Evolutionary conservation across 2,888 invertebrate genomes (phyloP).

Genomic region (Drosophila paranaensis): DNA sequence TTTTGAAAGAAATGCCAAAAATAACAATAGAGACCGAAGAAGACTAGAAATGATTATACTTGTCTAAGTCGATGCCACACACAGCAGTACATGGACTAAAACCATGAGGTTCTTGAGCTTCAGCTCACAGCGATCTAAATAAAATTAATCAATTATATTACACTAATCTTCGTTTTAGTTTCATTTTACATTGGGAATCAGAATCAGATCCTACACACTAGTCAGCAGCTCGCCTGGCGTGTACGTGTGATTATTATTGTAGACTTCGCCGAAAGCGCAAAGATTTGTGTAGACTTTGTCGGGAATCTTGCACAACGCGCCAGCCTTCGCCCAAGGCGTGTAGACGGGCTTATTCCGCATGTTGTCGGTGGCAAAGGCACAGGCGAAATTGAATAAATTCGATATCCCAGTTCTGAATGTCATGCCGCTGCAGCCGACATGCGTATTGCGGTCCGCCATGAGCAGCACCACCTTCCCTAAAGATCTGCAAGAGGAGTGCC

Average conservation of each 20-base stretch:
- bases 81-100: no score
- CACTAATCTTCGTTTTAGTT: not conserved
- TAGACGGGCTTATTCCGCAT: constrained; percentile 36
- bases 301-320: constrained; percentile 14
- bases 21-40: no score
- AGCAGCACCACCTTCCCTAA: constrained; percentile 25
- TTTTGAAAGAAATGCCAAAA: no score
- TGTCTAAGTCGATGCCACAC: no score
- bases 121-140: no score
- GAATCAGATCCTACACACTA: not conserved
- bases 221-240: constrained; percentile 27
- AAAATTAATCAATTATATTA: no score
- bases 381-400: constrained; percentile 28
- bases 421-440: constrained; percentile 52
- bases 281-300: constrained; percentile 36
- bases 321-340: constrained; percentile 20
- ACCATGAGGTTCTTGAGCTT: no score
- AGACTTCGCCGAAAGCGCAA: constrained; percentile 46
- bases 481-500: constrained; percentile 10
- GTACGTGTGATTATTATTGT: constrained; percentile 24
- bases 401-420: not conserved
- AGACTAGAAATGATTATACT: no score
- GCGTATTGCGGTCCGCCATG: constrained; percentile 55
- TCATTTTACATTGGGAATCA: not conserved
- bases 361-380: constrained; percentile 53